These are phyloP conservation scores for Pseudorasbora parva DNA, from an alignment of 2,113 vertebrate genomes.

Conservation along the genomic window DNA sequence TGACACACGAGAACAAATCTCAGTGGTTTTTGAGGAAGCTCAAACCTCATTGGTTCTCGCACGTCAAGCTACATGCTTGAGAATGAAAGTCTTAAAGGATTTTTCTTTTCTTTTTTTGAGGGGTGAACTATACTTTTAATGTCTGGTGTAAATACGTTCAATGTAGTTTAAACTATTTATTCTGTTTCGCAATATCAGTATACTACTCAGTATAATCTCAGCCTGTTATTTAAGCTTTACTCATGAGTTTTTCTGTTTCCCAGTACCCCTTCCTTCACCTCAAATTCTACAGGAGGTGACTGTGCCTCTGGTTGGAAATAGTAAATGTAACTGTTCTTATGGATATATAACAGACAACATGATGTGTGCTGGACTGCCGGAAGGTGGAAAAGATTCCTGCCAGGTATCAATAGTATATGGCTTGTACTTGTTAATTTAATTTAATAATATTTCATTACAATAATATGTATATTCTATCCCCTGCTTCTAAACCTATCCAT, in stretches of 20 bases:
- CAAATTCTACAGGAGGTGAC: constrained; percentile 57
- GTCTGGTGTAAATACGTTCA: too few species aligned
- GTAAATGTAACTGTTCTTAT: constrained; percentile 48
- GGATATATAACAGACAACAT: constrained; percentile 69
- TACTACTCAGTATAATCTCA: neutral
- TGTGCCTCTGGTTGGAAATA: constrained; percentile 54
- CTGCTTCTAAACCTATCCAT: too few species aligned
- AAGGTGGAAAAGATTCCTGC: constrained; percentile 71
- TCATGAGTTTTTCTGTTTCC: neutral
- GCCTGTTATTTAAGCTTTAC: neutral
- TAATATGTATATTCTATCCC: too few species aligned
- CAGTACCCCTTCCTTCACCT: constrained; percentile 42
- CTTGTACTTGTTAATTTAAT: neutral
- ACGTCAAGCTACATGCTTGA: too few species aligned
- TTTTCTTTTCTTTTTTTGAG: too few species aligned
- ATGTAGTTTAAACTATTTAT: neutral
- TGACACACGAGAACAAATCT: too few species aligned
- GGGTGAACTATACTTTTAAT: too few species aligned
- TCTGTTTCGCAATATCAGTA: neutral
- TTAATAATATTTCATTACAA: neutral
- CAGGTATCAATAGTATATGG: neutral
- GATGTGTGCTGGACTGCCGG: constrained; percentile 70
- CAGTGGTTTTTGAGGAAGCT: too few species aligned
- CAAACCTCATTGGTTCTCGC: too few species aligned
- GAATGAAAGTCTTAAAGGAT: too few species aligned